Base-by-base conservation (phyloP, 1,140 invertebrate species). In the Trichonephila inaurata region DNA sequence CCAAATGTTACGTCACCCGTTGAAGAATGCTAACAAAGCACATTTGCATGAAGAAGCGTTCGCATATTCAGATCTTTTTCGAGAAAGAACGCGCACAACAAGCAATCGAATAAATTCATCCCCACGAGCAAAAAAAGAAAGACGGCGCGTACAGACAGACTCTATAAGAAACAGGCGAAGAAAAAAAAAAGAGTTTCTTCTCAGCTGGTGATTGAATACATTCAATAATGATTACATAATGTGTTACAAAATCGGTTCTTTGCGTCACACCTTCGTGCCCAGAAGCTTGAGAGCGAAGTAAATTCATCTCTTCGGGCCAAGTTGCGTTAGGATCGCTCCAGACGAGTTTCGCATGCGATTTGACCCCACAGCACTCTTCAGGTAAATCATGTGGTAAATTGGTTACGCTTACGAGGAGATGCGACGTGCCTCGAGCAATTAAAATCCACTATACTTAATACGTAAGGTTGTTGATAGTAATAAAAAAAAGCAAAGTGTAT, bases 181-280 rank as follows among this genome's bases (percentile, higher is more conserved):
- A 77, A 33, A 77, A 77, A 69, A 69, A 33, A 77, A 77, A 28
- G 24, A 69, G 66, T 28, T 12, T n/a, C 66, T 24, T 8, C 10
- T 24, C 66, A 28, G 28, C 33, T 21, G 3, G 18, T 77, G 72
- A 77, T 40, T 16, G 28, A 77, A 77, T 4, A 28, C 24, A 77
- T 77, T 28, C 33, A 40, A 33, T 77, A 77, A 77, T 77, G 72
- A 77, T 77, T 77, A 77, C 72, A 77, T 77, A 77, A 77, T 77
- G 33, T 77, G 16, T 77, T 77, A 77, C 72, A 77, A 77, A 77
- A 77, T 77, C 72, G 8, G 12, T 18, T 64, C 21, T 64, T 77
- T 40, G 28, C 72, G 72, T 77, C 72, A 77, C 72, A 77, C 62
- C 62, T 16, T 21, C 16, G 18, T 64, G 28, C 72, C 72, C 28